These are phyloP conservation scores for Spongilla lacustris DNA, from an alignment of 37 sponge, comb jelly and placozoan genomes.

Conservation along the genomic window DNA sequence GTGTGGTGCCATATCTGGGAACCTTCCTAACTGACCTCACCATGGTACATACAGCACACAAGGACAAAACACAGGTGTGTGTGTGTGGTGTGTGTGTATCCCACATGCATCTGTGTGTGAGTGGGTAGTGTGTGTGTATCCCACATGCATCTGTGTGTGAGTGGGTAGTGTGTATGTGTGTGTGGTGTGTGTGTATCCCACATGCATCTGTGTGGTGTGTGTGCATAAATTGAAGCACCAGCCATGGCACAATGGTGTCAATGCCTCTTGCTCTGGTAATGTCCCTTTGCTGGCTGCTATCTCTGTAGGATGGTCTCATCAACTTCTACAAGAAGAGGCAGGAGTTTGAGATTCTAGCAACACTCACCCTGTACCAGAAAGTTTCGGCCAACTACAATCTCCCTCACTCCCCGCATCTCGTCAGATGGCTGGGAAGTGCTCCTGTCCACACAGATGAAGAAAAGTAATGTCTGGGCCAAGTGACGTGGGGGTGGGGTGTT, in stretches of 20 bases:
- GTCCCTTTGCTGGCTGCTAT: background rate
- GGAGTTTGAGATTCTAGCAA: conserved; percentile 78
- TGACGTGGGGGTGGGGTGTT: too few relatives aligned
- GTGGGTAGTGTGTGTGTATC: too few relatives aligned
- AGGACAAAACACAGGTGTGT: conserved; percentile 45
- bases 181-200: too few relatives aligned
- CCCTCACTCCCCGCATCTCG: conserved; percentile 24
- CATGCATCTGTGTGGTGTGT: too few relatives aligned
- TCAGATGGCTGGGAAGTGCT: conserved; percentile 21
- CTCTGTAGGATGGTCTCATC: conserved; percentile 55
- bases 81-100: too few relatives aligned
- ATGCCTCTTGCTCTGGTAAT: too few relatives aligned
- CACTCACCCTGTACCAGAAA: conserved; percentile 79
- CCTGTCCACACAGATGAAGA: conserved; percentile 38
- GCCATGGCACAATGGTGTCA: too few relatives aligned
- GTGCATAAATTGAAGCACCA: too few relatives aligned
- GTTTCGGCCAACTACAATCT: conserved; percentile 64
- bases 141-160: too few relatives aligned
- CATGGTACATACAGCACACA: conserved; percentile 73
- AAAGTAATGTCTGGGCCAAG: conserved; percentile 35
- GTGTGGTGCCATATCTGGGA: conserved; percentile 88
- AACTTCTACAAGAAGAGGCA: conserved; percentile 81
- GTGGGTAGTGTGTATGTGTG: too few relatives aligned
- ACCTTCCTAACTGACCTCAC: conserved; percentile 90
- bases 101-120: too few relatives aligned